These are phyloP conservation scores for Fistularia commersonii DNA, from an alignment of 2,797 vertebrate genomes.

Conservation along the genomic window DNA sequence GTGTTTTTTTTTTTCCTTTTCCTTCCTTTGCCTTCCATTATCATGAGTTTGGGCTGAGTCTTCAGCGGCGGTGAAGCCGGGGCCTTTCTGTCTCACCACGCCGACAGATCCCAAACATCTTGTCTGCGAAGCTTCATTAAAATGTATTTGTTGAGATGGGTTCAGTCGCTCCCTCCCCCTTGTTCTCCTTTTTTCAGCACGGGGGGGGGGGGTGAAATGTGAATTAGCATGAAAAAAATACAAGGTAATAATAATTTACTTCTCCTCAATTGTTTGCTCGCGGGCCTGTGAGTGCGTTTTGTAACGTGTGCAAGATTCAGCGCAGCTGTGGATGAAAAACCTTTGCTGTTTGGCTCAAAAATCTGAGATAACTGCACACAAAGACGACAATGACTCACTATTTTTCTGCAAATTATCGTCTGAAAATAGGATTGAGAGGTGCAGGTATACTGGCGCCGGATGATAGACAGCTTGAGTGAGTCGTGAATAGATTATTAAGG, in stretches of 20 bases:
- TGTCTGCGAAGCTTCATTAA: slow-evolving; percentile 54
- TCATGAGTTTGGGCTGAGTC: slow-evolving; percentile 25
- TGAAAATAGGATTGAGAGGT: background rate
- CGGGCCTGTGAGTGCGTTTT: slow-evolving; percentile 4
- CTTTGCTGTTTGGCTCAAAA: slow-evolving; percentile 2
- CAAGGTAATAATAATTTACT: slow-evolving; percentile 12
- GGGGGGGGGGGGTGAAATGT: background rate
- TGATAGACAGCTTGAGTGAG: background rate
- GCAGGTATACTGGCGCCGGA: background rate
- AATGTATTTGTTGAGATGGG: slow-evolving; percentile 61
- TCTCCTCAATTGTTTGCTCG: slow-evolving; percentile 43
- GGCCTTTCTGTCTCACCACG: slow-evolving; percentile 24
- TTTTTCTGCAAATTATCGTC: too few relatives aligned
- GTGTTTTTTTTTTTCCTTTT: slow-evolving; percentile 35
- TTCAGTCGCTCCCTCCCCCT: slow-evolving; percentile 30
- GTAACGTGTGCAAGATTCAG: background rate
- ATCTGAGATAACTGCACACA: slow-evolving; percentile 1
- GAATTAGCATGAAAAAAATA: slow-evolving; percentile 49
- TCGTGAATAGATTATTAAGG: background rate
- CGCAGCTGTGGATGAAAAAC: slow-evolving; percentile 2
- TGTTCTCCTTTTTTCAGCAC: slow-evolving; percentile 1
- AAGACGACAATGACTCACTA: background rate
- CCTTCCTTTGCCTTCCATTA: slow-evolving; percentile 28
- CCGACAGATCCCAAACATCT: slow-evolving; percentile 40
- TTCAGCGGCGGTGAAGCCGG: slow-evolving; percentile 30